phyloP scores from a whole-genome alignment of 2,888 invertebrate genomes.

The Acanthosepion esculentum region DNA sequence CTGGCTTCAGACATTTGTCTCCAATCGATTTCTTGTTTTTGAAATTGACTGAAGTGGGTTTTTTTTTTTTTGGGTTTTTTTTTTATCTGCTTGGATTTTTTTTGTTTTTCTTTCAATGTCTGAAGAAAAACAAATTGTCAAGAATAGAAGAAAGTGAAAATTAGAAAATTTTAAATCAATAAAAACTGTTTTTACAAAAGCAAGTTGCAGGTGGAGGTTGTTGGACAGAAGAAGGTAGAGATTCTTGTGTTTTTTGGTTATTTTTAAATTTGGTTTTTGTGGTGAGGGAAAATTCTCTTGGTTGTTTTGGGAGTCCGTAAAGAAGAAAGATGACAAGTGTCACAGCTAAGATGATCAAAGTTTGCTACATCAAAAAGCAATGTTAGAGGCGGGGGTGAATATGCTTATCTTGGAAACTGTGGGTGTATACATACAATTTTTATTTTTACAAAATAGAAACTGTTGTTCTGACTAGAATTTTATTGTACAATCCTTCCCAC shows the following conservation, averaged over 20 bases:
- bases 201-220: background rate
- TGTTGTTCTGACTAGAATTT: too few relatives aligned
- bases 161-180: background rate
- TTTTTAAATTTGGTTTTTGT: background rate
- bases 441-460: too few relatives aligned
- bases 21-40: background rate
- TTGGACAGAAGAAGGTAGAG: background rate
- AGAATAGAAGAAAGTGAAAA: background rate
- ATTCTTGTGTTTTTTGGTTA: background rate
- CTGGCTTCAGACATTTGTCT: too few relatives aligned
- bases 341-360: too few relatives aligned
- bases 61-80: background rate
- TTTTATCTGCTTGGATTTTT: background rate
- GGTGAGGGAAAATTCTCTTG: background rate
- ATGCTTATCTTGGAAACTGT: too few relatives aligned
- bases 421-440: too few relatives aligned
- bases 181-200: background rate
- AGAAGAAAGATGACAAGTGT: too few relatives aligned
- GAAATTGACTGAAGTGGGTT: background rate
- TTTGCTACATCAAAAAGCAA: too few relatives aligned
- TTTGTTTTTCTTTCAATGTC: background rate
- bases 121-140: background rate
- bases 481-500: too few relatives aligned
- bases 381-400: too few relatives aligned
- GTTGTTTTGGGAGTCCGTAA: background rate